These are phyloP conservation scores for Limnephilus lunatus DNA, from an alignment of 2,888 invertebrate genomes.

Conservation along the genomic window DNA sequence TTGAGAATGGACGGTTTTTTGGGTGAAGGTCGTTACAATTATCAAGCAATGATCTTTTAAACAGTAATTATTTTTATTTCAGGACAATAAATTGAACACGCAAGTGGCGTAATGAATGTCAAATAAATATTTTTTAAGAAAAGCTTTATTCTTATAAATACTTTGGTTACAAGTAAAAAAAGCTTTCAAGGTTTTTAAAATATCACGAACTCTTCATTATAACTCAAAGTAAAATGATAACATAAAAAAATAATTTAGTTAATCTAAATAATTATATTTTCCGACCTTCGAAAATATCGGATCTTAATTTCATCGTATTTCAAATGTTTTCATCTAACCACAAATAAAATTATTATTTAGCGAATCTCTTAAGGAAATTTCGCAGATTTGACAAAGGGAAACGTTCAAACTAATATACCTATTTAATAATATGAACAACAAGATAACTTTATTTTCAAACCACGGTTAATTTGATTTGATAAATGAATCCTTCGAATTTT, in stretches of 20 bases:
- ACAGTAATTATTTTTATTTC: background rate
- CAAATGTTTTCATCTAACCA: background rate
- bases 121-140: background rate
- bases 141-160: background rate
- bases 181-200: background rate
- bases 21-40: background rate
- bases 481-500: background rate
- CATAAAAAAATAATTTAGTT: background rate
- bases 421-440: conserved; percentile 22
- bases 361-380: background rate
- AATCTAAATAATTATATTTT: background rate
- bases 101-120: background rate
- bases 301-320: background rate
- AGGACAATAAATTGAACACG: background rate
- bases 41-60: background rate
- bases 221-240: background rate
- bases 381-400: conserved; percentile 21
- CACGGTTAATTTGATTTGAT: conserved; percentile 35
- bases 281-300: background rate
- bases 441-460: conserved; percentile 8
- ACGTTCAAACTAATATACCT: conserved; percentile 6
- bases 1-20: background rate
- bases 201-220: background rate
- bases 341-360: background rate
- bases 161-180: background rate